These are phyloP conservation scores for Glomeris marginata DNA, from an alignment of 2,888 invertebrate genomes.

Conservation along the genomic window DNA sequence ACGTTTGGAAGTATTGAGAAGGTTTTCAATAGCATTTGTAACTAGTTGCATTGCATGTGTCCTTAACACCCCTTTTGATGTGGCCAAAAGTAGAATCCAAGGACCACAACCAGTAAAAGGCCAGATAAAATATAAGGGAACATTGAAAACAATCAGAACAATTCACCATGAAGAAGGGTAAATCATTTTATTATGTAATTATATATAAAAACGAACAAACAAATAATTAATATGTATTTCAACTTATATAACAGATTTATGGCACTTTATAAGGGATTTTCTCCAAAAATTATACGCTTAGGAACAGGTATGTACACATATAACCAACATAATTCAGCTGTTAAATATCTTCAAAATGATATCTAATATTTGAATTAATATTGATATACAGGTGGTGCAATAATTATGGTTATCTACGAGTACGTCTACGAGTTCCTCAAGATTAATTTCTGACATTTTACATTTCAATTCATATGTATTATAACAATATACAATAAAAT, in stretches of 20 bases:
- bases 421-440: conserved; percentile 62
- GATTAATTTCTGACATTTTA: conserved; percentile 29
- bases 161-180: conserved; percentile 86
- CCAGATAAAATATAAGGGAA: conserved; percentile 59
- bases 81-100: conserved; percentile 88
- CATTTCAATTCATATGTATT: no score
- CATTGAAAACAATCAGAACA: conserved; percentile 50
- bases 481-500: no score
- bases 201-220: no score
- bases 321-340: conserved; percentile 85
- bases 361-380: no score
- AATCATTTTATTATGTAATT: no score
- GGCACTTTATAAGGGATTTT: conserved; percentile 78
- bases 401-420: conserved; percentile 86
- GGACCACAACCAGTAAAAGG: conserved; percentile 67
- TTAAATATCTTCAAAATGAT: no score
- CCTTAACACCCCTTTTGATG: conserved; percentile 88
- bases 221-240: no score
- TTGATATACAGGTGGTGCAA: conserved; percentile 56
- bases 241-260: conserved; percentile 47
- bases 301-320: conserved; percentile 63
- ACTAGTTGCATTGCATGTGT: conserved; percentile 77
- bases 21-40: conserved; percentile 66
- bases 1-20: conserved; percentile 40
- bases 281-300: conserved; percentile 77